phyloP scores from a whole-genome alignment of 2,113 vertebrate species.

The Cnemophilus loriae region DNA sequence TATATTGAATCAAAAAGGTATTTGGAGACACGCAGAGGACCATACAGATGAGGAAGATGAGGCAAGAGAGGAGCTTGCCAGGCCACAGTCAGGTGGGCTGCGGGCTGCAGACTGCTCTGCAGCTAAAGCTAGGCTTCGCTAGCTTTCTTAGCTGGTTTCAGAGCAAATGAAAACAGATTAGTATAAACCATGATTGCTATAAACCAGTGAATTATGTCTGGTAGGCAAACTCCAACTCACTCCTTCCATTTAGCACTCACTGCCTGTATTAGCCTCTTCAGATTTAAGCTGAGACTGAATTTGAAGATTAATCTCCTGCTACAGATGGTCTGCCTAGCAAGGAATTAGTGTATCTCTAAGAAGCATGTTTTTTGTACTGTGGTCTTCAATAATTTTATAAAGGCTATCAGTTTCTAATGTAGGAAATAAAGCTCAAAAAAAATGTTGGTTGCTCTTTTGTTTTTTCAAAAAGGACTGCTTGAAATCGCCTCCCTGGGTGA shows the following conservation, averaged over 20 bases:
- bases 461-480: not conserved
- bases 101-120: not conserved
- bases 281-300: not conserved
- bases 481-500: conserved; percentile 16
- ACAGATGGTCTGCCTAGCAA: not conserved
- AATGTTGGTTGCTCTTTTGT: not conserved
- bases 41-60: not conserved
- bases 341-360: not conserved
- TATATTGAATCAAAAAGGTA: not conserved
- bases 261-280: not conserved
- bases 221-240: not conserved
- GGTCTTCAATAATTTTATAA: not conserved
- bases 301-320: not conserved
- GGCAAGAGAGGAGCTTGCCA: not conserved
- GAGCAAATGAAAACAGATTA: not conserved
- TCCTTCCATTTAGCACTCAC: not conserved
- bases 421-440: not conserved
- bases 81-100: not conserved
- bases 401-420: not conserved
- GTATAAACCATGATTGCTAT: not conserved
- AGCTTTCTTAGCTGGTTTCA: not conserved
- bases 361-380: not conserved
- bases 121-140: not conserved
- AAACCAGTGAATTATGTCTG: not conserved
- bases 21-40: not conserved